These are phyloP conservation scores for Scaptomyza tumidula DNA, from an alignment of 2,888 invertebrate genomes.

Conservation along the genomic window DNA sequence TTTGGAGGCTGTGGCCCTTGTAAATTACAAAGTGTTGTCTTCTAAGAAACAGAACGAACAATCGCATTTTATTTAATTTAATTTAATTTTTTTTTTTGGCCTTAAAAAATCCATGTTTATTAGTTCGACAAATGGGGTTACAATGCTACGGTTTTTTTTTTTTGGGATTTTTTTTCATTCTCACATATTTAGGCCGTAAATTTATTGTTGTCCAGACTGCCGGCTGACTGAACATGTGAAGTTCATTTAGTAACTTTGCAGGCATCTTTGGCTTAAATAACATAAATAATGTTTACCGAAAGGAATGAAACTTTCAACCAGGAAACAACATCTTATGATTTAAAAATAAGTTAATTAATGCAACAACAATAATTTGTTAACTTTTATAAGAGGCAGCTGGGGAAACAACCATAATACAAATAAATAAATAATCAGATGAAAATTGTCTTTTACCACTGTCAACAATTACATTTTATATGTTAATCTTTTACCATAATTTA, in stretches of 20 bases:
- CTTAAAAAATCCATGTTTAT: conserved; percentile 52
- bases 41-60: conserved; percentile 61
- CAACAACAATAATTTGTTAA: conserved; percentile 10
- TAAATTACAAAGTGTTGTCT: conserved; percentile 41
- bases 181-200: neutral
- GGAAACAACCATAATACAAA: too few species aligned
- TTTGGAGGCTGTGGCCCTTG: conserved; percentile 36
- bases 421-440: too few species aligned
- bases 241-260: neutral
- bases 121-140: conserved; percentile 44
- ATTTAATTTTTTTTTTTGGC: conserved; percentile 14
- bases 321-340: neutral
- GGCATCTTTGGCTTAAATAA: conserved; percentile 1
- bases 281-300: conserved; percentile 20
- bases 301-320: neutral
- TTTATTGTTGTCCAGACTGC: conserved; percentile 16
- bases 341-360: conserved; percentile 1
- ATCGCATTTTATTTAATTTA: conserved; percentile 46
- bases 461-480: conserved; percentile 4
- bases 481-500: conserved; percentile 5
- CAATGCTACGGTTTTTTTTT: conserved; percentile 1
- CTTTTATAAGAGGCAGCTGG: neutral
- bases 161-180: neutral
- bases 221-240: conserved; percentile 1
- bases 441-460: neutral